These are phyloP conservation scores for Sweltsa coloradensis DNA, from an alignment of 1,140 invertebrate species.

Conservation along the genomic window DNA sequence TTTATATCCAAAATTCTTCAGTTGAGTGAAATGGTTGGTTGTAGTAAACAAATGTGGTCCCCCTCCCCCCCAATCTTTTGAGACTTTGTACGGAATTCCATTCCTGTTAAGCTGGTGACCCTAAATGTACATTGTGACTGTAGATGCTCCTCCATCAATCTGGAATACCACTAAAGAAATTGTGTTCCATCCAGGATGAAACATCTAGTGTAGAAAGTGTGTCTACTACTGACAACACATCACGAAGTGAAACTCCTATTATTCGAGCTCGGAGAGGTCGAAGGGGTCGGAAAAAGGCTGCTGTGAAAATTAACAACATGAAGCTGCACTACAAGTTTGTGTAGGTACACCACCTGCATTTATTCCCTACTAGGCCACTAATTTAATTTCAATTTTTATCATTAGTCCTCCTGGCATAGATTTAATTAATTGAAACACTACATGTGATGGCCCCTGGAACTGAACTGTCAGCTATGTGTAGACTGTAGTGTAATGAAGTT, in stretches of 20 bases:
- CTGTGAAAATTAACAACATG: slow-evolving; percentile 36
- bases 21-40: background rate
- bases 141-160: background rate
- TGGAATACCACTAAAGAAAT: background rate
- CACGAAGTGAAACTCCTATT: slow-evolving; percentile 78
- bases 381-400: too few relatives aligned
- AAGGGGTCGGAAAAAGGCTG: slow-evolving; percentile 48
- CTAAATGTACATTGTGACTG: too few relatives aligned
- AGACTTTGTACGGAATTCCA: too few relatives aligned
- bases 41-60: too few relatives aligned
- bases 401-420: too few relatives aligned
- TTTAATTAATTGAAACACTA: too few relatives aligned
- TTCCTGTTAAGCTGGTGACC: too few relatives aligned
- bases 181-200: slow-evolving; percentile 33
- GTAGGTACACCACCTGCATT: slow-evolving; percentile 35
- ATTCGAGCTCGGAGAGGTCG: slow-evolving; percentile 45
- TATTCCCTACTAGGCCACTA: too few relatives aligned
- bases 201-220: slow-evolving; percentile 76
- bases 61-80: too few relatives aligned
- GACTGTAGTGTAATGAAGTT: too few relatives aligned
- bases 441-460: too few relatives aligned
- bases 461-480: too few relatives aligned
- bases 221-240: slow-evolving; percentile 70
- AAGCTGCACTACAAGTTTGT: slow-evolving; percentile 70
- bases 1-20: background rate